These are phyloP conservation scores for Drosophila jambulina DNA, from an alignment of 1,140 invertebrate species.

Conservation along the genomic window DNA sequence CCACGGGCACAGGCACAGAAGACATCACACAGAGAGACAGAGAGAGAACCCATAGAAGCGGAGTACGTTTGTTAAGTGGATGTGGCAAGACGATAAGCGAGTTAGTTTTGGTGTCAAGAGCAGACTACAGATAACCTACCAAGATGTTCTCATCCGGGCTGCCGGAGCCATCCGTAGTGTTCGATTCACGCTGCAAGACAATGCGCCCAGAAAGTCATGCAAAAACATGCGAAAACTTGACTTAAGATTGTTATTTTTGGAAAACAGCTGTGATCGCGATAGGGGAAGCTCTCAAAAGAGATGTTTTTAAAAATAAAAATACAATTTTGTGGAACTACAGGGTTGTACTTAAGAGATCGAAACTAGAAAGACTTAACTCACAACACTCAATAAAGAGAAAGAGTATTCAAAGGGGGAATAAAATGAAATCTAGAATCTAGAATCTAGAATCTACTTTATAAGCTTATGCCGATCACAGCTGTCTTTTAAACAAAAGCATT, in stretches of 20 bases:
- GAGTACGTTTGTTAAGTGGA: constrained; percentile 37
- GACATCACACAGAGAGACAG: constrained; percentile 37
- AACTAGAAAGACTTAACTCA: background rate
- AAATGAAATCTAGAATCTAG: background rate
- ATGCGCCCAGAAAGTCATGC: constrained; percentile 53
- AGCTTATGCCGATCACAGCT: constrained; percentile 4
- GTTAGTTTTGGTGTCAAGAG: constrained; percentile 54
- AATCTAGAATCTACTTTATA: background rate
- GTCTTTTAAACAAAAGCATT: constrained; percentile 1
- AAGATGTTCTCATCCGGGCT: constrained; percentile 87
- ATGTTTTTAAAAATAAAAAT: background rate
- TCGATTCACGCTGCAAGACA: constrained; percentile 62
- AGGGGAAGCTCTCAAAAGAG: background rate
- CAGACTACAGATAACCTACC: constrained; percentile 81
- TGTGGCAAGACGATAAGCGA: constrained; percentile 57
- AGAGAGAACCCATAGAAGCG: constrained; percentile 17
- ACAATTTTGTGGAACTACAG: background rate
- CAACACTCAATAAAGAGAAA: no score
- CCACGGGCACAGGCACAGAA: constrained; percentile 16
- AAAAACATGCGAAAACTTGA: constrained; percentile 52
- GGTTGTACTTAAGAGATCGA: background rate
- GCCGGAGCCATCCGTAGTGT: constrained; percentile 78
- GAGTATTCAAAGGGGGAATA: background rate
- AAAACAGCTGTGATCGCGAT: constrained; percentile 6
- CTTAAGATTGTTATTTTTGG: background rate